Conservation (phyloP, 2,888 invertebrate species). For the Hemithea aestivaria region DNA sequence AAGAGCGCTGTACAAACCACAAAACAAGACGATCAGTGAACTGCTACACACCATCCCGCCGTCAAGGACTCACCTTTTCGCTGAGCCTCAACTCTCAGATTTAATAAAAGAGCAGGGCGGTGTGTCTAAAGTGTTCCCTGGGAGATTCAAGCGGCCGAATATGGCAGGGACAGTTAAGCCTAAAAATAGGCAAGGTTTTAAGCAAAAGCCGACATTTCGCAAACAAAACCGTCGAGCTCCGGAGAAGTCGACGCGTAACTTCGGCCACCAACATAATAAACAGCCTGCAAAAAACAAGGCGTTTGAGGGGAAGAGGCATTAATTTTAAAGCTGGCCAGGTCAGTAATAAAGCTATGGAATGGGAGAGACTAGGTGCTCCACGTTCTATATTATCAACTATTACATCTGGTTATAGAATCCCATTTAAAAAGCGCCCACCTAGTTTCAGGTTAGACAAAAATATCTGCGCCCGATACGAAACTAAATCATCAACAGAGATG, state of each 20-base stretch:
- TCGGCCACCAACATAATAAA: not conserved
- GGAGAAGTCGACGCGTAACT: too few species aligned
- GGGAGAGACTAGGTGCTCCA: not conserved
- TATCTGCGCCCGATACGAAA: not conserved
- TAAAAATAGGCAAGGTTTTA: too few species aligned
- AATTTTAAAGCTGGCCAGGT: slow-evolving; percentile 1
- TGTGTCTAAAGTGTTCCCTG: not conserved
- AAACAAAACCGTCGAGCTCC: too few species aligned
- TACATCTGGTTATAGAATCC: not conserved
- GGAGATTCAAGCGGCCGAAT: too few species aligned
- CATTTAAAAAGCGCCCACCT: not conserved
- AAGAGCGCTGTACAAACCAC: not conserved
- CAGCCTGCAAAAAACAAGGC: not conserved
- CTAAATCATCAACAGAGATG: too few species aligned
- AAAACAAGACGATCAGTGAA: not conserved
- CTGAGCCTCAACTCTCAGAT: not conserved
- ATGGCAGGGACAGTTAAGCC: too few species aligned
- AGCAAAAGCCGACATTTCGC: too few species aligned
- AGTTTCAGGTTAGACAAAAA: not conserved
- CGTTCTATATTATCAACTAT: not conserved
- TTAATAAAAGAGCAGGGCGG: not conserved
- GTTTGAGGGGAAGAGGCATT: not conserved
- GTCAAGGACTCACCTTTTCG: not conserved
- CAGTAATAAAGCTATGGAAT: not conserved
- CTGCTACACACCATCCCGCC: slow-evolving; percentile 1